A percentile compares a stretch with the other conserved stretches of the same genome.
Conservation (phyloP, 2,113 vertebrate species). For the Amazona vittata region DNA sequence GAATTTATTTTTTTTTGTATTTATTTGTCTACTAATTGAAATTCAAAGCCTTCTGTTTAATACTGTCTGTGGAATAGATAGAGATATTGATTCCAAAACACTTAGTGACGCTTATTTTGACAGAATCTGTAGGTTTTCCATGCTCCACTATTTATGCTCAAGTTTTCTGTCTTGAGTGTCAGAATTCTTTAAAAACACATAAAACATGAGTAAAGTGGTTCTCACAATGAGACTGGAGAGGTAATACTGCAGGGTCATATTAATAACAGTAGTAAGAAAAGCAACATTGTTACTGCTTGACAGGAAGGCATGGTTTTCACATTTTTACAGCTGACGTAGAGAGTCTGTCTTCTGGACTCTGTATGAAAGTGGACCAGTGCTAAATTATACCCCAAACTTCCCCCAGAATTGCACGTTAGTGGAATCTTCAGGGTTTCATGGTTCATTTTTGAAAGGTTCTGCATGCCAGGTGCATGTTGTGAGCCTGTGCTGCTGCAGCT, state of each 20-base stretch:
- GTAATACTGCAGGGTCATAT: background rate
- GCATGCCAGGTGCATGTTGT: fast-evolving
- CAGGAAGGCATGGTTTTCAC: background rate
- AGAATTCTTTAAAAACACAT: background rate
- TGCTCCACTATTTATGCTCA: background rate
- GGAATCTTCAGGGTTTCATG: background rate
- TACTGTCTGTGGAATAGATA: background rate
- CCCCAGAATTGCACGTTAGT: background rate
- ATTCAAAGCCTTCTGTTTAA: background rate
- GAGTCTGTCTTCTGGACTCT: background rate
- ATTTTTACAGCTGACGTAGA: background rate
- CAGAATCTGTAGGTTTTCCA: background rate
- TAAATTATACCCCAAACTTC: background rate
- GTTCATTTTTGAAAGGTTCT: background rate
- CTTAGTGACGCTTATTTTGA: background rate
- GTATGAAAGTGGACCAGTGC: background rate
- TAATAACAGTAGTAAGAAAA: background rate
- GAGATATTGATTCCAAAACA: background rate
- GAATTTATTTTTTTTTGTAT: background rate
- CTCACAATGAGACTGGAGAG: background rate
- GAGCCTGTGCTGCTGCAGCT: background rate
- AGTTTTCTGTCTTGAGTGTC: background rate
- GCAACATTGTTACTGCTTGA: background rate
- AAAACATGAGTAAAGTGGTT: background rate
- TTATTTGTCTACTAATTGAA: background rate